These are phyloP conservation scores for Lordiphosa stackelbergi DNA, from an alignment of 1,140 invertebrate species.

Conservation along the genomic window DNA sequence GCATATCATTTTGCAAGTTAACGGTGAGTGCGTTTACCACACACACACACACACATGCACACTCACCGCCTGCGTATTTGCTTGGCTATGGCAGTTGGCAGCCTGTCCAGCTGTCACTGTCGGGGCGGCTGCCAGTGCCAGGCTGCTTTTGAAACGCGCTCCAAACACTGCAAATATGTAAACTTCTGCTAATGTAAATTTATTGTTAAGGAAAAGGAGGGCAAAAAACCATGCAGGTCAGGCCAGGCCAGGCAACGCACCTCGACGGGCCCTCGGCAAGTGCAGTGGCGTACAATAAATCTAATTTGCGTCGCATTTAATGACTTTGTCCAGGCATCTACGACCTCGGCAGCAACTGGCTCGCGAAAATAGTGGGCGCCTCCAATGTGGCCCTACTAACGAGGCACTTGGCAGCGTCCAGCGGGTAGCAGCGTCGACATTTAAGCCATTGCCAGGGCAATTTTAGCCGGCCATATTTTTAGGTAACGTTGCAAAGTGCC, in stretches of 20 bases:
- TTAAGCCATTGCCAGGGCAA: conserved; percentile 65
- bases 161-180: conserved; percentile 73
- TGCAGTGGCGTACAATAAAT: conserved; percentile 74
- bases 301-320: conserved; percentile 77
- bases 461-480: conserved; percentile 70
- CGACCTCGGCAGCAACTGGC: conserved; percentile 25
- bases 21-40: conserved; percentile 50
- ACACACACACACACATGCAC: conserved; percentile 9
- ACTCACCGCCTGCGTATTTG: conserved; percentile 18
- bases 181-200: conserved; percentile 75
- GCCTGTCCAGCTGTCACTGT: conserved; percentile 19
- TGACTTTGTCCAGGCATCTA: conserved; percentile 66
- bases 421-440: conserved; percentile 40
- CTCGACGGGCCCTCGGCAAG: conserved; percentile 48
- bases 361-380: conserved; percentile 54
- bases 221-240: conserved; percentile 42
- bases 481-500: conserved; percentile 68
- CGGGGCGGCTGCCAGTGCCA: conserved; percentile 23
- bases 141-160: conserved; percentile 57
- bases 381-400: conserved; percentile 52
- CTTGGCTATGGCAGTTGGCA: conserved; percentile 38
- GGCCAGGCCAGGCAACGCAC: conserved; percentile 27
- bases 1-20: conserved; percentile 73
- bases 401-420: conserved; percentile 54
- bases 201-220: conserved; percentile 64